A percentile compares a stretch with the other conserved stretches of the same genome.
Evolutionary conservation across 2,797 vertebrate species (phyloP).

Genomic region (Molossus molossus): DNA sequence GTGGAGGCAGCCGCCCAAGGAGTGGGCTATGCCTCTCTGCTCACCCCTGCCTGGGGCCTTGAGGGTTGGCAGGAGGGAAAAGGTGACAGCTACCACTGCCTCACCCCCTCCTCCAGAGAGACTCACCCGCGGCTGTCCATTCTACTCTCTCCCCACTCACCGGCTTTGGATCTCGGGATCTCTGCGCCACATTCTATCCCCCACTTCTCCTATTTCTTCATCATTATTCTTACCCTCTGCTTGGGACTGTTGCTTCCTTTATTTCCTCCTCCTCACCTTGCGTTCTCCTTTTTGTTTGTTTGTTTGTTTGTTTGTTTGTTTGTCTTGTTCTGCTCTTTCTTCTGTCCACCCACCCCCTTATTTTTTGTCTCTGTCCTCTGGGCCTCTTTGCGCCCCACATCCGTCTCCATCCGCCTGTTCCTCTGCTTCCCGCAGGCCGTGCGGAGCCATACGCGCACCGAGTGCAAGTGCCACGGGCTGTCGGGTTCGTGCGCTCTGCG

Average conservation of each 20-base stretch:
- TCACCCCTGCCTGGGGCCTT: slow-evolving; percentile 69
- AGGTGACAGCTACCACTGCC: slow-evolving; percentile 41
- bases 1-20: slow-evolving; percentile 48
- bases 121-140: background rate
- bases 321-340: background rate
- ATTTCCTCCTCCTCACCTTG: background rate
- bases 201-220: background rate
- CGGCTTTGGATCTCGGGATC: slow-evolving; percentile 26
- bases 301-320: no score
- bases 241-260: background rate
- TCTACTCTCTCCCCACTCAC: background rate
- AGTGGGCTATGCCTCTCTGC: slow-evolving; percentile 15
- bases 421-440: slow-evolving; percentile 92
- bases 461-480: slow-evolving; percentile 98
- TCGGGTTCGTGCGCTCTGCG: slow-evolving; percentile 97
- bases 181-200: background rate
- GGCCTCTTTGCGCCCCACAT: background rate
- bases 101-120: background rate
- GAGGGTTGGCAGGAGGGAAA: slow-evolving; percentile 58
- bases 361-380: background rate
- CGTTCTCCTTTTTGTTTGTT: fast-evolving
- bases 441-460: slow-evolving; percentile 97
- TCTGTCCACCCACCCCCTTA: background rate
- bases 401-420: background rate
- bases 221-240: background rate